These are phyloP conservation scores for Neodon shergylaensis DNA, from an alignment of 2,113 vertebrate species.

Conservation along the genomic window DNA sequence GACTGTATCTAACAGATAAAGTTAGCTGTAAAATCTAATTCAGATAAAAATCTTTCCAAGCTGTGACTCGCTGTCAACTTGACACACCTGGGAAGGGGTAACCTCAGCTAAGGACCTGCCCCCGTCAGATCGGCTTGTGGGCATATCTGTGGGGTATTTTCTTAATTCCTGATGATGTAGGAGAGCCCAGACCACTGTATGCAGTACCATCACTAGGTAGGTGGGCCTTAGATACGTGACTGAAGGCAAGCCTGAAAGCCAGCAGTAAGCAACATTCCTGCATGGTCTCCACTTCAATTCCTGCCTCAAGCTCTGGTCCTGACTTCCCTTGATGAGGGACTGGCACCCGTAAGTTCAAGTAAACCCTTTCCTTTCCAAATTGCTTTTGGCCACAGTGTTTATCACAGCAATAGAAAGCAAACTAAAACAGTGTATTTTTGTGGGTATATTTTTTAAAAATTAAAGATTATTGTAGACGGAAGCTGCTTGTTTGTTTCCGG, in stretches of 20 bases:
- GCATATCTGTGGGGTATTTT: background rate
- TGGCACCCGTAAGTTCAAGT: background rate
- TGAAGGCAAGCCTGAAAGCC: background rate
- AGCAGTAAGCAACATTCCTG: background rate
- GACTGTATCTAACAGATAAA: background rate
- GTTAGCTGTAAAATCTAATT: background rate
- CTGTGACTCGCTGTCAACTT: background rate
- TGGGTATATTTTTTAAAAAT: background rate
- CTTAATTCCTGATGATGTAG: background rate
- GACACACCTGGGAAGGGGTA: background rate
- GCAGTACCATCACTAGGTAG: background rate
- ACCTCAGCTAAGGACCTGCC: background rate
- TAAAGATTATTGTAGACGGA: background rate
- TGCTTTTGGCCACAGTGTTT: background rate
- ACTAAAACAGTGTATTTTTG: background rate
- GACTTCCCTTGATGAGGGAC: background rate
- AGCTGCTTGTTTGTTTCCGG: too few species aligned
- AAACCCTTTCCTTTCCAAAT: background rate
- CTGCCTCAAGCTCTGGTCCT: background rate
- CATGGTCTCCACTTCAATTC: too few species aligned
- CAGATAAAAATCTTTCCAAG: slow-evolving; percentile 14
- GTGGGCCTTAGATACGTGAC: background rate
- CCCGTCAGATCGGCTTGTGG: background rate
- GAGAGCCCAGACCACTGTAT: background rate
- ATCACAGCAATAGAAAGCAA: background rate